Percentiles rank a stretch among this genome's conserved stretches.
phyloP scores from a whole-genome alignment of 2,797 vertebrate species.

The Ceryle rudis region DNA sequence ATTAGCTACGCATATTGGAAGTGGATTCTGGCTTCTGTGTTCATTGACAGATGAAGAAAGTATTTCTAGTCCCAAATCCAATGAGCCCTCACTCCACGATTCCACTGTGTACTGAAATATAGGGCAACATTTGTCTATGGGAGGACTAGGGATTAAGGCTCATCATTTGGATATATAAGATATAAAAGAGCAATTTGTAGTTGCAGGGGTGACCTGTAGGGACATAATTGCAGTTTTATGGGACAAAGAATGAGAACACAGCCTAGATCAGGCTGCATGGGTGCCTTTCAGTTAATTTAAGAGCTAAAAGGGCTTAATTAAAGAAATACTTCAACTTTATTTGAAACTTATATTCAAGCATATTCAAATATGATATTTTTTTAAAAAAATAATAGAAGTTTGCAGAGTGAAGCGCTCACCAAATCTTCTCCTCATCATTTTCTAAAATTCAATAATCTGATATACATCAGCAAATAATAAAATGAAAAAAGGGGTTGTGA shows the following conservation, averaged over 20 bases:
- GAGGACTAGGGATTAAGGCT: background rate
- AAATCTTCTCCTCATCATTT: slow-evolving; percentile 17
- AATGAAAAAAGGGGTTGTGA: slow-evolving; percentile 50
- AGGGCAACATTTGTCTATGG: background rate
- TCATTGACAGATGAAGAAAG: background rate
- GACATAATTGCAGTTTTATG: background rate
- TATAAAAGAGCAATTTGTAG: background rate
- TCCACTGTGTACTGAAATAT: background rate
- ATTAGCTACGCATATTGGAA: rapidly evolving
- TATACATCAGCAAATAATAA: slow-evolving; percentile 73
- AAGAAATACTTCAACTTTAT: slow-evolving; percentile 60
- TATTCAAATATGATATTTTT: slow-evolving; percentile 15
- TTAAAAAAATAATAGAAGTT: slow-evolving; percentile 12
- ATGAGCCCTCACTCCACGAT: rapidly evolving
- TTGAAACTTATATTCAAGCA: slow-evolving; percentile 54
- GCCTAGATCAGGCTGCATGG: background rate
- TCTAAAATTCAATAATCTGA: slow-evolving; percentile 67
- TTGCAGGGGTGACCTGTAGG: background rate
- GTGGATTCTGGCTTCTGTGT: background rate
- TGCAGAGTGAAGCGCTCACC: slow-evolving; percentile 16
- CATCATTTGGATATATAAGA: background rate
- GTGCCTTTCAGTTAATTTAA: background rate
- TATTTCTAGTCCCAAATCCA: background rate
- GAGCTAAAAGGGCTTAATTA: slow-evolving; percentile 41
- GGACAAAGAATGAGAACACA: background rate